Evolutionary conservation across 2,797 vertebrate genomes (phyloP).

Genomic region (Acanthurus leucopareius): DNA sequence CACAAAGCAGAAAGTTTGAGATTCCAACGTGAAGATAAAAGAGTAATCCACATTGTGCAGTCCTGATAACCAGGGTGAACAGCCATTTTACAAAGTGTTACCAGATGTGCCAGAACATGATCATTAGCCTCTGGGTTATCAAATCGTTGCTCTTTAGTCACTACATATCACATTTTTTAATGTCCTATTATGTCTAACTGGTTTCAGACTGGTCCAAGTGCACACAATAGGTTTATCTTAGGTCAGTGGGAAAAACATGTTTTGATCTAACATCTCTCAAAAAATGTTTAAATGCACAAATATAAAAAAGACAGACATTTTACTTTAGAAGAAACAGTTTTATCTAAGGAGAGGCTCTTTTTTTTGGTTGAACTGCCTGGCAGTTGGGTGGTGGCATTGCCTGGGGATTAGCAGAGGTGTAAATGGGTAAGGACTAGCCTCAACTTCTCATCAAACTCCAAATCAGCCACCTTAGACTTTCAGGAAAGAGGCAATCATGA

Average conservation of each 20-base stretch:
- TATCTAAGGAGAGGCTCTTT: not conserved
- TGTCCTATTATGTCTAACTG: constrained; percentile 10
- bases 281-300: constrained; percentile 5
- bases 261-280: not conserved
- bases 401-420: constrained; percentile 68
- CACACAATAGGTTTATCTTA: not conserved
- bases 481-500: constrained; percentile 12
- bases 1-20: constrained; percentile 67
- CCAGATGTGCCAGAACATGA: constrained; percentile 75
- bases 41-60: constrained; percentile 58
- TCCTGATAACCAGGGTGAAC: constrained; percentile 76
- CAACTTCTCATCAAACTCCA: constrained; percentile 20
- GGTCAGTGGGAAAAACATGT: not conserved
- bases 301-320: not conserved
- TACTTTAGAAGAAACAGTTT: not conserved
- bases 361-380: constrained; percentile 19
- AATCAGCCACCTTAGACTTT: constrained; percentile 5
- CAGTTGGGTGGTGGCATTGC: constrained; percentile 59
- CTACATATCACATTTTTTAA: constrained; percentile 36
- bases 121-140: constrained; percentile 68
- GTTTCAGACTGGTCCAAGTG: constrained; percentile 19
- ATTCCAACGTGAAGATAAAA: constrained; percentile 77
- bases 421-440: constrained; percentile 68
- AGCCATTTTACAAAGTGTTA: constrained; percentile 79
- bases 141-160: constrained; percentile 52